Evolutionary conservation across 1,140 invertebrate genomes (phyloP).

Genomic region (Subanguina moxae): DNA sequence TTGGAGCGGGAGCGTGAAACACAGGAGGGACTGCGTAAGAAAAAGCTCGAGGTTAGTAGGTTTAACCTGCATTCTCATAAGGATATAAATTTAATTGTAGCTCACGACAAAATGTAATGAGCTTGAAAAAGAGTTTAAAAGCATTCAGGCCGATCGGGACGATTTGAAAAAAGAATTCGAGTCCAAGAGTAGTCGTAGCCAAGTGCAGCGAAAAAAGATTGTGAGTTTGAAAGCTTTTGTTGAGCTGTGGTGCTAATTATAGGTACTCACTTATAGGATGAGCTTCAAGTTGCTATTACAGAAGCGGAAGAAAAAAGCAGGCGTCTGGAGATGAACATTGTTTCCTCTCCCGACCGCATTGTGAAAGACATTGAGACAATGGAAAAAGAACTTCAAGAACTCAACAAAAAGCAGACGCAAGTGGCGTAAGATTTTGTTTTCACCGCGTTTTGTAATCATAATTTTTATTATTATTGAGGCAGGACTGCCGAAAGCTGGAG

Average conservation of each 20-base stretch:
- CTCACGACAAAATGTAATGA: not conserved
- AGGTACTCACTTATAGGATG: not conserved
- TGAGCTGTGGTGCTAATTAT: not conserved
- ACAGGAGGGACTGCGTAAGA: not conserved
- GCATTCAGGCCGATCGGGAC: not conserved
- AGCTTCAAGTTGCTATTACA: not conserved
- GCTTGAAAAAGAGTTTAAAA: not conserved
- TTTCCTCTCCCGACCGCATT: constrained; percentile 7
- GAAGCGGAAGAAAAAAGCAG: constrained; percentile 6
- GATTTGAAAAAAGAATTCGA: constrained; percentile 6
- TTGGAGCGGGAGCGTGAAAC: constrained; percentile 7
- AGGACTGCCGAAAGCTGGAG: not conserved
- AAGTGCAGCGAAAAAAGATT: not conserved
- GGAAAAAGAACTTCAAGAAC: not conserved
- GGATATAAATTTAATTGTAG: not conserved
- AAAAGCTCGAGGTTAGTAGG: not conserved
- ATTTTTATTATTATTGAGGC: constrained; percentile 1
- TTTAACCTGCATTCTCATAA: not conserved
- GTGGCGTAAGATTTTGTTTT: not conserved
- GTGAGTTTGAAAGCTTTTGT: not conserved
- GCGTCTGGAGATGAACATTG: constrained; percentile 8
- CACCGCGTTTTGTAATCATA: not conserved
- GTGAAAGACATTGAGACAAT: not conserved
- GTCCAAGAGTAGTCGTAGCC: not conserved
- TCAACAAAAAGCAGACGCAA: constrained; percentile 1